Conservation (phyloP, 2,888 invertebrate species). For the Cerastis leucographa region DNA sequence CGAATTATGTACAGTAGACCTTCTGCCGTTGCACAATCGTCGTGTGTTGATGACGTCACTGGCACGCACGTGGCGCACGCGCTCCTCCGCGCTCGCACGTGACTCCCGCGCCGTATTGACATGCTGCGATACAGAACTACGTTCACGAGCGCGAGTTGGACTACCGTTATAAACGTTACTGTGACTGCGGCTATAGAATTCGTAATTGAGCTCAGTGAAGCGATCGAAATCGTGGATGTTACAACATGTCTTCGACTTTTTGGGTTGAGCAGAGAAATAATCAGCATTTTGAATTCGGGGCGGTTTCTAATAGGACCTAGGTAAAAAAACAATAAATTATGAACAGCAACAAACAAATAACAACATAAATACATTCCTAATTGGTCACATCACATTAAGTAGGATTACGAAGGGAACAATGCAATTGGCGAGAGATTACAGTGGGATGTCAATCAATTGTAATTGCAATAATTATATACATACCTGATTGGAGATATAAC, state of each 20-base stretch:
- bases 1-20: background rate
- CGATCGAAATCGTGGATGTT: conserved; percentile 1
- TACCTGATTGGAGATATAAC: conserved; percentile 18
- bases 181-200: conserved; percentile 2
- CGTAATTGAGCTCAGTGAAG: background rate
- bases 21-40: conserved; percentile 1
- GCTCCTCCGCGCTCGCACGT: conserved; percentile 45
- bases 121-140: conserved; percentile 7
- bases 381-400: conserved; percentile 23
- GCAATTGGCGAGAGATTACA: conserved; percentile 10
- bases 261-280: background rate
- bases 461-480: conserved; percentile 31
- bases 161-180: conserved; percentile 7
- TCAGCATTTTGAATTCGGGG: background rate
- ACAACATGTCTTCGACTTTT: background rate
- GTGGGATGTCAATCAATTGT: conserved; percentile 17
- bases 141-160: background rate
- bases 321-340: conserved; percentile 16
- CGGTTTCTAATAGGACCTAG: no score
- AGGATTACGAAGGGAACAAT: conserved; percentile 22
- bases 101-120: conserved; percentile 37
- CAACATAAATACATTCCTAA: conserved; percentile 14
- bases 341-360: conserved; percentile 11
- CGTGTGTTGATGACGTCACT: conserved; percentile 26
- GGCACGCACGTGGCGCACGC: conserved; percentile 54